Percentiles rank a stretch among this genome's conserved stretches.
Conservation (phyloP, 2,113 vertebrate species). For the Xerus inauris region DNA sequence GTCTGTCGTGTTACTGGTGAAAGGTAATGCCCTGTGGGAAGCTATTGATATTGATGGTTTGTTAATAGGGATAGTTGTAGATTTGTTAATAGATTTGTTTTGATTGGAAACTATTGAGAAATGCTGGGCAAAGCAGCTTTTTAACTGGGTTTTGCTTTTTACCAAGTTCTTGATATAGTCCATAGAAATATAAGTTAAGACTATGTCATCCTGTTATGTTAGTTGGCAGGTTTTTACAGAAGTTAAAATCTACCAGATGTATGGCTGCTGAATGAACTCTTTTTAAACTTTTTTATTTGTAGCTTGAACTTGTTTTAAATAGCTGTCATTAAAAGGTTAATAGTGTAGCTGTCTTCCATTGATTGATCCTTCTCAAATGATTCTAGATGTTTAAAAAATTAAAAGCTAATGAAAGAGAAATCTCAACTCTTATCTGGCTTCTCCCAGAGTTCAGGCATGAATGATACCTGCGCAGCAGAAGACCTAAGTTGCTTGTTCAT, state of each 20-base stretch:
- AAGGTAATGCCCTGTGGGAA: background rate
- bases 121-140: background rate
- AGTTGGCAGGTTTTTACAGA: conserved; percentile 5
- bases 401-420: conserved; percentile 22
- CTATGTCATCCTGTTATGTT: background rate
- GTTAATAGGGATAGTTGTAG: background rate
- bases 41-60: background rate
- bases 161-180: background rate
- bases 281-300: background rate
- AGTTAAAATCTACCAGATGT: background rate
- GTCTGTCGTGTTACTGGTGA: conserved; percentile 1
- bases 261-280: conserved; percentile 48
- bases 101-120: background rate
- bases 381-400: conserved; percentile 33
- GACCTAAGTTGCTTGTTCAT: background rate
- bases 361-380: conserved; percentile 36
- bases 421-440: background rate
- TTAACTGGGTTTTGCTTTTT: background rate
- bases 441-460: background rate
- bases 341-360: background rate
- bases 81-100: background rate
- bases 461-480: background rate
- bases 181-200: background rate
- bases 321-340: conserved; percentile 54
- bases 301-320: conserved; percentile 48